phyloP scores from a whole-genome alignment of 1,140 invertebrate species.

The Liolophura sinensis region DNA sequence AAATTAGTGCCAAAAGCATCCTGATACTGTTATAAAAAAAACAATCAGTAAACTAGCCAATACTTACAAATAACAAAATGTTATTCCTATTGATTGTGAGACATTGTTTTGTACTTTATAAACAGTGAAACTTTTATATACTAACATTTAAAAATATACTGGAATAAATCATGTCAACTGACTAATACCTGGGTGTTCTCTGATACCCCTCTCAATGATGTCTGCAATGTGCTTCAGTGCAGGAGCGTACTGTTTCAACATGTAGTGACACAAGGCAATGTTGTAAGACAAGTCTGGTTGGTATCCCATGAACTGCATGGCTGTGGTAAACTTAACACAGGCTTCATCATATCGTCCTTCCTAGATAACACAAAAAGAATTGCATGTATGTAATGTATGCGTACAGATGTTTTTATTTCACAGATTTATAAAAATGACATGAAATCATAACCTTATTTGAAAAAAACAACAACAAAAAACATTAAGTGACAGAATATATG shows the following conservation, averaged over 20 bases:
- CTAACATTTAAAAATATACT: not conserved
- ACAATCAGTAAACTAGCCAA: too few relatives aligned
- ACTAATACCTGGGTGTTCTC: conserved; percentile 81
- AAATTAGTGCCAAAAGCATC: too few relatives aligned
- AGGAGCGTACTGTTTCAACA: conserved; percentile 89
- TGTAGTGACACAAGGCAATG: conserved; percentile 93
- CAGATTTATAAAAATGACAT: not conserved
- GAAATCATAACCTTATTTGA: not conserved
- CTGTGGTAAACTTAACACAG: conserved; percentile 86
- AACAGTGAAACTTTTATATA: too few relatives aligned
- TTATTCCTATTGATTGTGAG: too few relatives aligned
- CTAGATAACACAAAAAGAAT: conserved; percentile 58
- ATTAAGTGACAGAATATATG: not conserved
- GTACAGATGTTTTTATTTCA: not conserved
- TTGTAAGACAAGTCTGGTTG: conserved; percentile 86
- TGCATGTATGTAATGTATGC: conserved; percentile 3
- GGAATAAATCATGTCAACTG: not conserved
- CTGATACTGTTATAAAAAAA: too few relatives aligned
- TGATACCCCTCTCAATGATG: conserved; percentile 94
- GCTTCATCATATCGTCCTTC: conserved; percentile 89
- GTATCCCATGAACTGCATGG: conserved; percentile 67
- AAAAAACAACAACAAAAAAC: not conserved
- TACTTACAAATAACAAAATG: too few relatives aligned
- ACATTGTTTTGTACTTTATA: too few relatives aligned
- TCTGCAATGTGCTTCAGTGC: conserved; percentile 81